These are phyloP conservation scores for Pocota personata DNA, from an alignment of 2,888 invertebrate species.

Conservation along the genomic window DNA sequence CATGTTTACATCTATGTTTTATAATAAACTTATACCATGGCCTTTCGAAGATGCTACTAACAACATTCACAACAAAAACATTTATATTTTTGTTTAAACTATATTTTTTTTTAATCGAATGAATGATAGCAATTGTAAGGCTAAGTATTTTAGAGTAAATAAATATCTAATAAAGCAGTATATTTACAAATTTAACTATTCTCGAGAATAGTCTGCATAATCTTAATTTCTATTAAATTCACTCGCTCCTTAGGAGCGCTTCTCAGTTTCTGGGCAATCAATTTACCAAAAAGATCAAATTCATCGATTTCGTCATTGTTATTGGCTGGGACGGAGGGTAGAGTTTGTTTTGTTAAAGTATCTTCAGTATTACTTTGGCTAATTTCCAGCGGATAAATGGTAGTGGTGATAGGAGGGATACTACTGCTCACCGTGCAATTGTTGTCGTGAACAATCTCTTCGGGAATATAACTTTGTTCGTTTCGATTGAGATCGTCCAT, in stretches of 20 bases:
- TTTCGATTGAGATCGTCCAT: constrained; percentile 30
- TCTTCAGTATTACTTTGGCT: not conserved
- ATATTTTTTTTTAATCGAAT: not conserved
- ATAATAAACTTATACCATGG: not conserved
- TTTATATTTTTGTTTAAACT: constrained; percentile 3
- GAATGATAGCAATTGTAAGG: constrained; percentile 15
- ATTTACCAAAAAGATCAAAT: constrained; percentile 65
- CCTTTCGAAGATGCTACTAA: not conserved
- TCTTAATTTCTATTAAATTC: constrained; percentile 62
- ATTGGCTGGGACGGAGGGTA: not conserved
- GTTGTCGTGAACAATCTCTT: constrained; percentile 41
- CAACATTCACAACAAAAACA: not conserved
- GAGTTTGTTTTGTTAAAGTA: not conserved
- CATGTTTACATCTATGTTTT: not conserved
- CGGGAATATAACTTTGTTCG: constrained; percentile 46
- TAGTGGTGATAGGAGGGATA: constrained; percentile 19
- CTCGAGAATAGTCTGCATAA: constrained; percentile 60
- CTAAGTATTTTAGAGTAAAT: constrained; percentile 33
- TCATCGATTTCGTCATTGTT: constrained; percentile 56
- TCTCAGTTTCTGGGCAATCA: constrained; percentile 65
- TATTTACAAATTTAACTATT: constrained; percentile 48
- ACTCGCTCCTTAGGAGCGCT: constrained; percentile 58
- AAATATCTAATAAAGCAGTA: constrained; percentile 11
- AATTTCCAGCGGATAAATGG: constrained; percentile 18
- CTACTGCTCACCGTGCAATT: constrained; percentile 57